A percentile compares a stretch with the other conserved stretches of the same genome.
Evolutionary conservation across 2,888 invertebrate species (phyloP).

Genomic region (Drosophila aldrichi): DNA sequence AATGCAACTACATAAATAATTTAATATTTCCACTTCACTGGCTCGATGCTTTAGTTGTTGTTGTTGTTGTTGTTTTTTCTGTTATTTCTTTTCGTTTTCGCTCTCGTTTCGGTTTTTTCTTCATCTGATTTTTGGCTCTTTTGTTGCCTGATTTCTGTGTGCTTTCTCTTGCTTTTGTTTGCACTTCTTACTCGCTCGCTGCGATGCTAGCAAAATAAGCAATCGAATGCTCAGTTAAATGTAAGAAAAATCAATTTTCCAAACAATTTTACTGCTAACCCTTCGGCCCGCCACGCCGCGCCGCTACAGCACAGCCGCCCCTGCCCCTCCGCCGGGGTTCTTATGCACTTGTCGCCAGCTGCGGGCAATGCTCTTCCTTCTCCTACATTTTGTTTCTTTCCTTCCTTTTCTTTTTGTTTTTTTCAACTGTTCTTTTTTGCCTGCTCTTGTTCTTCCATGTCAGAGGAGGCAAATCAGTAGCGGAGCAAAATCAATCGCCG

Average conservation of each 20-base stretch:
- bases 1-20: conserved; percentile 82
- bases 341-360: conserved; percentile 82
- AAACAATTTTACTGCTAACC: conserved; percentile 77
- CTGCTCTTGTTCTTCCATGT: conserved; percentile 28
- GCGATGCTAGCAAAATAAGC: conserved; percentile 73
- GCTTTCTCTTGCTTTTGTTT: conserved; percentile 31
- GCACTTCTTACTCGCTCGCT: conserved; percentile 28
- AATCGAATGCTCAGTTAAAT: conserved; percentile 82
- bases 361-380: conserved; percentile 74
- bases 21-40: conserved; percentile 82
- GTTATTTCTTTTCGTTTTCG: conserved; percentile 13
- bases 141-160: conserved; percentile 19
- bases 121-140: conserved; percentile 26
- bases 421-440: conserved; percentile 11
- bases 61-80: conserved; percentile 11
- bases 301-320: neutral
- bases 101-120: conserved; percentile 28
- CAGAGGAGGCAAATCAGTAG: conserved; percentile 58
- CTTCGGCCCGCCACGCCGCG: conserved; percentile 1
- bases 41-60: conserved; percentile 36
- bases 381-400: neutral
- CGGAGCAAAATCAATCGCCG: conserved; percentile 83
- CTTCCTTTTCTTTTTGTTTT: conserved; percentile 1
- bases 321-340: conserved; percentile 45
- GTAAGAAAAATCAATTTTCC: conserved; percentile 82